A percentile compares a stretch with the other conserved stretches of the same genome.
phyloP scores from a whole-genome alignment of 2,797 vertebrate species.

The Semotilus atromaculatus region DNA sequence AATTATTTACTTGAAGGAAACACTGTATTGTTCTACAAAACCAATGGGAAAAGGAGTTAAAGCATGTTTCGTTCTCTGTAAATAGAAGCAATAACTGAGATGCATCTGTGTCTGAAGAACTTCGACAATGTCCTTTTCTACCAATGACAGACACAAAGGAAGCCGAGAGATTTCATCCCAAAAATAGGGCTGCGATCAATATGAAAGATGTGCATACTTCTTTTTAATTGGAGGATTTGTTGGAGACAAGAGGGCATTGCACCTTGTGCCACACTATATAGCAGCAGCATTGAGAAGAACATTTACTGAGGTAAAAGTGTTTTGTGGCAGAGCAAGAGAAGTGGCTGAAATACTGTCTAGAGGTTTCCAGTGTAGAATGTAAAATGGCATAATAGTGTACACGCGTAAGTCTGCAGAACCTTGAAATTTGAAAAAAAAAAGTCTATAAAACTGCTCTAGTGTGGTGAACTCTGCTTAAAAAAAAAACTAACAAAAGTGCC shows the following conservation, averaged over 20 bases:
- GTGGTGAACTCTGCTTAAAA: neutral
- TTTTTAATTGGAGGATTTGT: conserved; percentile 21
- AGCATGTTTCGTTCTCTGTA: conserved; percentile 22
- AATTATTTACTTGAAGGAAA: neutral
- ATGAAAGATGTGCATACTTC: conserved; percentile 28
- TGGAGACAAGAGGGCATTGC: conserved; percentile 9
- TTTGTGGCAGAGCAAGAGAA: conserved; percentile 30
- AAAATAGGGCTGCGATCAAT: conserved; percentile 26
- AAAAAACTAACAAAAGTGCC: neutral
- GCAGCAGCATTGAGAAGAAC: conserved; percentile 19
- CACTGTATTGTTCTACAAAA: conserved; percentile 5
- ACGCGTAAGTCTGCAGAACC: neutral
- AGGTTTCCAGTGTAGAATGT: neutral
- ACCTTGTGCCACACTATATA: conserved; percentile 17
- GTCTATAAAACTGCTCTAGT: neutral
- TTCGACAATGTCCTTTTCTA: conserved; percentile 41
- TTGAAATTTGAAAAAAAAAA: neutral
- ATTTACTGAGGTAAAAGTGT: conserved; percentile 36
- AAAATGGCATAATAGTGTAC: neutral
- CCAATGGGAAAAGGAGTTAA: neutral
- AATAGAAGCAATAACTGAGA: conserved; percentile 32
- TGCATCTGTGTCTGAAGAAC: conserved; percentile 16
- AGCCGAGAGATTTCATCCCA: neutral
- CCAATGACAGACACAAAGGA: neutral
- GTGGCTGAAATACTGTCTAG: conserved; percentile 13